phyloP scores from a whole-genome alignment of 2,888 invertebrate genomes.

The Galeopsomyia nigrocyanea region DNA sequence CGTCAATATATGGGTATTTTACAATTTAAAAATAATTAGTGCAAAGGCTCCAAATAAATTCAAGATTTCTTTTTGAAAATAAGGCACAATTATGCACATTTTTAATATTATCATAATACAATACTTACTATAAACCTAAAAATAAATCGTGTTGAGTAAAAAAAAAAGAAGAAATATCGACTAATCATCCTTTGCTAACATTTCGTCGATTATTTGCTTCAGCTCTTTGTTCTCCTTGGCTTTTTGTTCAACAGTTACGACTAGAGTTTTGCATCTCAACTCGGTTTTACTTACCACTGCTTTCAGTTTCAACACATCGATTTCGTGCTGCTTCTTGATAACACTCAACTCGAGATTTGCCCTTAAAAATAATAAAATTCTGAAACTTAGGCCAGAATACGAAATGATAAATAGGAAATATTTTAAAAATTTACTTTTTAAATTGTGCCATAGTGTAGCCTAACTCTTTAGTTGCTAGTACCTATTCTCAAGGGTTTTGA shows the following conservation, averaged over 20 bases:
- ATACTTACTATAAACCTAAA: conserved; percentile 43
- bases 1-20: conserved; percentile 65
- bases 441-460: conserved; percentile 92
- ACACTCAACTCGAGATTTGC: conserved; percentile 88
- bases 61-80: conserved; percentile 50
- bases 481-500: conserved; percentile 84
- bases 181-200: conserved; percentile 76
- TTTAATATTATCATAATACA: conserved; percentile 47
- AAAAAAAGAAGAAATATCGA: conserved; percentile 54
- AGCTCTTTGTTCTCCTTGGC: conserved; percentile 91
- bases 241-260: conserved; percentile 89
- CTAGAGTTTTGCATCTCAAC: conserved; percentile 86
- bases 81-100: conserved; percentile 52
- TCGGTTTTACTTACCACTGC: conserved; percentile 92
- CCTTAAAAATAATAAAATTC: conserved; percentile 68
- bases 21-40: conserved; percentile 66
- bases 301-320: conserved; percentile 86
- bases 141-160: conserved; percentile 54
- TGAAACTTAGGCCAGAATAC: background rate
- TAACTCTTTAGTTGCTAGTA: conserved; percentile 90
- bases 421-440: conserved; percentile 75
- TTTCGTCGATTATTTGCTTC: conserved; percentile 93
- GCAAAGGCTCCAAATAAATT: conserved; percentile 55
- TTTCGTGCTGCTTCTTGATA: conserved; percentile 80
- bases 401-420: background rate